Percentiles rank a stretch among this genome's conserved stretches.
Evolutionary conservation across 2,888 invertebrate species (phyloP).

Genomic region (Synergus laeviventris): DNA sequence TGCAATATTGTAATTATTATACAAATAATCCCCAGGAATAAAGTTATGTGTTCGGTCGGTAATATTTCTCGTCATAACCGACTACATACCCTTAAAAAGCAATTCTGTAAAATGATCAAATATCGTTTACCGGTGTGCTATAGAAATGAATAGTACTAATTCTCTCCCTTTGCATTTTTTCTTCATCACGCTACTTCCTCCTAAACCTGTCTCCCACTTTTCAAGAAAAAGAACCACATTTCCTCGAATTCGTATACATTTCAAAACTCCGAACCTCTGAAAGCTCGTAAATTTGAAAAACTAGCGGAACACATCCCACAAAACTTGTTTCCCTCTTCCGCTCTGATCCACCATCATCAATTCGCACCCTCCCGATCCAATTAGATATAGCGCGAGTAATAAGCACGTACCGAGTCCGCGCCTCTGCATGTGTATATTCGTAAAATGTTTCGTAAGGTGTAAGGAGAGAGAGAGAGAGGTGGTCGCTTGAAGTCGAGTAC

Average conservation of each 20-base stretch:
- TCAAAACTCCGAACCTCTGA: slow-evolving; percentile 13
- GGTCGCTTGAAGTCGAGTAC: slow-evolving; percentile 49
- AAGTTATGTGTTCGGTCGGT: too few relatives aligned
- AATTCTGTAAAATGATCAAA: too few relatives aligned
- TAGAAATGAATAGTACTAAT: too few relatives aligned
- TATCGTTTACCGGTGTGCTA: too few relatives aligned
- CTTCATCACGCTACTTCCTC: background rate
- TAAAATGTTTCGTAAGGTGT: slow-evolving; percentile 30
- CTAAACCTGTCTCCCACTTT: background rate
- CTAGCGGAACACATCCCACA: slow-evolving; percentile 16
- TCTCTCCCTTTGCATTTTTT: too few relatives aligned
- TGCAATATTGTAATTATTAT: too few relatives aligned
- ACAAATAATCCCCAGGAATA: too few relatives aligned
- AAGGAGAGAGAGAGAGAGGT: slow-evolving; percentile 40
- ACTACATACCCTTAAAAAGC: too few relatives aligned
- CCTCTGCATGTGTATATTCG: background rate
- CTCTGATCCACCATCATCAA: slow-evolving; percentile 16
- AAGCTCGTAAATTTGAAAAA: slow-evolving; percentile 19
- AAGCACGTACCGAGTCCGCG: slow-evolving; percentile 21
- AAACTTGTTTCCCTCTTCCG: slow-evolving; percentile 10
- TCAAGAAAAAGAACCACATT: slow-evolving; percentile 6
- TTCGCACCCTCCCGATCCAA: slow-evolving; percentile 6
- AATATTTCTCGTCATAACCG: too few relatives aligned
- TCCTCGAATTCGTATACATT: background rate
- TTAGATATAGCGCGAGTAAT: slow-evolving; percentile 13